Evolutionary conservation across 2,888 invertebrate species (phyloP).

Genomic region (Diaperis boleti): DNA sequence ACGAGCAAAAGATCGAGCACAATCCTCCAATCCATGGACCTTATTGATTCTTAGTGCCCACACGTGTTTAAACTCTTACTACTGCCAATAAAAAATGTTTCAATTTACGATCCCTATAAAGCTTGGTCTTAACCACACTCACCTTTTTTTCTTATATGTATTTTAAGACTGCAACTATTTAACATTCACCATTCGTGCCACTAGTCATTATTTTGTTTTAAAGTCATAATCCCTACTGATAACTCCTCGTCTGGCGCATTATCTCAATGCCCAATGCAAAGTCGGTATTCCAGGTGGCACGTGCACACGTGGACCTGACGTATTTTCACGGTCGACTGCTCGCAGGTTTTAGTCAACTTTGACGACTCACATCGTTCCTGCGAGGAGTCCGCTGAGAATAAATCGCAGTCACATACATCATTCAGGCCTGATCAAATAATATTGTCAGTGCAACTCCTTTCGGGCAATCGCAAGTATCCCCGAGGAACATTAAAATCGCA

Average conservation of each 20-base stretch:
- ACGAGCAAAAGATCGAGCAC: no score
- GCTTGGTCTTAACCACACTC: no score
- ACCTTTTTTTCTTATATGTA: no score
- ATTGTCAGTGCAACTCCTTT: conserved; percentile 45
- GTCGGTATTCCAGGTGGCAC: conserved; percentile 21
- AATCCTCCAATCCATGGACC: no score
- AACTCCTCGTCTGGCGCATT: conserved; percentile 40
- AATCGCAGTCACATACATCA: conserved; percentile 42
- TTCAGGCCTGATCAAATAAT: conserved; percentile 47
- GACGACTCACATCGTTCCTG: conserved; percentile 38
- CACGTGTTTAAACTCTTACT: no score
- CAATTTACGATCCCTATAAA: no score
- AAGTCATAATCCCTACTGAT: no score
- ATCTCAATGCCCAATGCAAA: conserved; percentile 39
- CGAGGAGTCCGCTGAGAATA: conserved; percentile 38
- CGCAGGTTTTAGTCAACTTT: conserved; percentile 43
- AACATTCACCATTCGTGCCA: no score
- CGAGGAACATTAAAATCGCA: conserved; percentile 41
- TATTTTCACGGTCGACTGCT: conserved; percentile 46
- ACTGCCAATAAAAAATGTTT: no score
- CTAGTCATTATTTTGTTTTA: no score
- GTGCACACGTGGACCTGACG: conserved; percentile 44
- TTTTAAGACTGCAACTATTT: no score
- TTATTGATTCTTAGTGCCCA: no score
- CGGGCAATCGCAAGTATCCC: conserved; percentile 37